phyloP scores from a whole-genome alignment of 2,797 vertebrate genomes.

The Glyptemys insculpta region DNA sequence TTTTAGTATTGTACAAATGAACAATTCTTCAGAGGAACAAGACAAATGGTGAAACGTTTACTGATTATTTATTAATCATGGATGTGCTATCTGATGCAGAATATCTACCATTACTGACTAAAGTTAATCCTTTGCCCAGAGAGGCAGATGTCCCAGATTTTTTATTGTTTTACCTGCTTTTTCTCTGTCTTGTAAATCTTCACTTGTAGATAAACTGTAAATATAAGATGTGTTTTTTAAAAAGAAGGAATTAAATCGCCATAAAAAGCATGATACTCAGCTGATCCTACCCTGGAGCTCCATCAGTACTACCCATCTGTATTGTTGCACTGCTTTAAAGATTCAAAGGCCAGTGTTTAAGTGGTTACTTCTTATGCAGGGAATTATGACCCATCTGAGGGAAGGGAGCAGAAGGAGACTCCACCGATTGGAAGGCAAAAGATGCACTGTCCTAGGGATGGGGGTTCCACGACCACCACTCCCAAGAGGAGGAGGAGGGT shows the following conservation, averaged over 20 bases:
- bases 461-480: too few species aligned
- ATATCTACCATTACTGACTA: not conserved
- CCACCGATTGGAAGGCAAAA: too few species aligned
- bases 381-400: too few species aligned
- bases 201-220: slow-evolving; percentile 39
- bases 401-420: too few species aligned
- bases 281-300: not conserved
- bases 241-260: not conserved
- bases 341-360: too few species aligned
- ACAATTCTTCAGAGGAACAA: not conserved
- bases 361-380: too few species aligned
- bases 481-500: too few species aligned
- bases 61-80: not conserved
- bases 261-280: not conserved
- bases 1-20: not conserved
- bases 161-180: slow-evolving; percentile 48
- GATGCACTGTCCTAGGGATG: too few species aligned
- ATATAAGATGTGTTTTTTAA: not conserved
- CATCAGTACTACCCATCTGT: too few species aligned
- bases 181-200: slow-evolving; percentile 14
- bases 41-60: not conserved
- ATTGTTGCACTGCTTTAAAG: too few species aligned
- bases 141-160: not conserved
- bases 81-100: not conserved
- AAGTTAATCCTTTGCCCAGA: not conserved